These are phyloP conservation scores for Oncopeltus fasciatus DNA, from an alignment of 1,140 invertebrate species.

Conservation along the genomic window DNA sequence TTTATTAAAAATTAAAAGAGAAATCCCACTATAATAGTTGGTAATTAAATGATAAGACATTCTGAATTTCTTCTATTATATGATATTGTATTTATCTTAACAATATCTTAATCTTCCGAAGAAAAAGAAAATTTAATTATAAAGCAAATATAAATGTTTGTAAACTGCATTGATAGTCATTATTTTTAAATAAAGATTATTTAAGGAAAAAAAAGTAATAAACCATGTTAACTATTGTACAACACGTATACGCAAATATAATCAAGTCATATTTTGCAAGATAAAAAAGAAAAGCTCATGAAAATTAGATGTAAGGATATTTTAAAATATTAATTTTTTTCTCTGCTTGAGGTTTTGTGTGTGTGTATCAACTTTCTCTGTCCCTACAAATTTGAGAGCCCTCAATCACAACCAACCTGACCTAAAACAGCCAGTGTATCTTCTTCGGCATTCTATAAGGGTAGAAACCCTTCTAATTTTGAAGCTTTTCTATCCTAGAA, in stretches of 20 bases:
- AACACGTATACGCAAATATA: constrained; percentile 22
- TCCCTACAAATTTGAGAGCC: no score
- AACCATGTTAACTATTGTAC: constrained; percentile 21
- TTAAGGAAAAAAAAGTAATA: neutral
- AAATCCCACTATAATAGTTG: constrained; percentile 17
- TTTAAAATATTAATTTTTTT: neutral
- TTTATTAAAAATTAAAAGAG: constrained; percentile 13
- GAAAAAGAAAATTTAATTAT: neutral
- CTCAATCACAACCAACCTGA: no score
- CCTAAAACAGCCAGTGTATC: no score
- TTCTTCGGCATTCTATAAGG: no score
- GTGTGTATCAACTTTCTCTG: no score
- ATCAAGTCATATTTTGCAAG: constrained; percentile 22
- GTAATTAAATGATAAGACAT: constrained; percentile 19
- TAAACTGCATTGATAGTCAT: constrained; percentile 20
- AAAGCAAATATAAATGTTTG: constrained; percentile 18
- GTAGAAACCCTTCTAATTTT: no score
- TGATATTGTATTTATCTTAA: constrained; percentile 20
- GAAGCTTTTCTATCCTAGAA: no score
- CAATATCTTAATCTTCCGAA: constrained; percentile 22
- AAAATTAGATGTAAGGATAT: constrained; percentile 4
- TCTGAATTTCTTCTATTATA: constrained; percentile 18
- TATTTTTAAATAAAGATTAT: constrained; percentile 21
- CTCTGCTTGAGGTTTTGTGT: neutral
- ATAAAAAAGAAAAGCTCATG: constrained; percentile 20